Percentiles rank a stretch among this genome's conserved stretches.
These are phyloP conservation scores for Drosophila guanche DNA, from an alignment of 1,140 invertebrate genomes.

Conservation along the genomic window DNA sequence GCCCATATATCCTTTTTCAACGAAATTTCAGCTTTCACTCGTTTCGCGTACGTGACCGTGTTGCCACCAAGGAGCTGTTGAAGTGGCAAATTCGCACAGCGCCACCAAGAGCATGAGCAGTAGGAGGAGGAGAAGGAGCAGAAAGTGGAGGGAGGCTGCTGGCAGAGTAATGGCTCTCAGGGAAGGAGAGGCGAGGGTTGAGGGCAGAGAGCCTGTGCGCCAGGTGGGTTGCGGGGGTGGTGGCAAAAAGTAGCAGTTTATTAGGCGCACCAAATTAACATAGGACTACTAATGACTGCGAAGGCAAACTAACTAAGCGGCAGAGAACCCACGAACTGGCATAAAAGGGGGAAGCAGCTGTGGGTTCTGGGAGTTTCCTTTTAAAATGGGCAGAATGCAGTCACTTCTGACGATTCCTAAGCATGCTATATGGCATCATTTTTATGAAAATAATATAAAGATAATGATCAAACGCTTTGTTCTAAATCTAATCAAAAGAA, in stretches of 20 bases:
- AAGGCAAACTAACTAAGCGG: constrained; percentile 30
- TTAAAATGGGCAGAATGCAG: no score
- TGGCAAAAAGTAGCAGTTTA: constrained; percentile 76
- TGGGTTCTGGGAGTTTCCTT: neutral
- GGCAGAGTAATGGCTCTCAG: constrained; percentile 7
- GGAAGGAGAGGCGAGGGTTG: constrained; percentile 24
- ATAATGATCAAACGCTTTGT: no score
- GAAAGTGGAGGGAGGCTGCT: neutral
- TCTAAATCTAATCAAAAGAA: no score
- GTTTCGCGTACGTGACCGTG: constrained; percentile 72
- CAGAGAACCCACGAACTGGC: neutral
- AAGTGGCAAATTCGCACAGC: constrained; percentile 83
- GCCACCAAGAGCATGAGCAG: constrained; percentile 19
- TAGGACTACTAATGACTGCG: constrained; percentile 68
- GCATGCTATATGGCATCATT: no score
- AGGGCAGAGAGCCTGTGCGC: constrained; percentile 12
- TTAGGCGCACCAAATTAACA: constrained; percentile 82
- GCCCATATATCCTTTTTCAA: constrained; percentile 81
- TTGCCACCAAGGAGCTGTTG: constrained; percentile 83
- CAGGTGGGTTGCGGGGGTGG: constrained; percentile 16
- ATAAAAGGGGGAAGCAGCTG: neutral
- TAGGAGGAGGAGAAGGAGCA: neutral
- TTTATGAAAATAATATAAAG: no score
- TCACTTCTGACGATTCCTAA: no score
- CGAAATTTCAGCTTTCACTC: constrained; percentile 80